Percentiles rank a stretch among this genome's conserved stretches.
These are phyloP conservation scores for Crematogaster levior DNA, from an alignment of 2,888 invertebrate species.

Conservation along the genomic window DNA sequence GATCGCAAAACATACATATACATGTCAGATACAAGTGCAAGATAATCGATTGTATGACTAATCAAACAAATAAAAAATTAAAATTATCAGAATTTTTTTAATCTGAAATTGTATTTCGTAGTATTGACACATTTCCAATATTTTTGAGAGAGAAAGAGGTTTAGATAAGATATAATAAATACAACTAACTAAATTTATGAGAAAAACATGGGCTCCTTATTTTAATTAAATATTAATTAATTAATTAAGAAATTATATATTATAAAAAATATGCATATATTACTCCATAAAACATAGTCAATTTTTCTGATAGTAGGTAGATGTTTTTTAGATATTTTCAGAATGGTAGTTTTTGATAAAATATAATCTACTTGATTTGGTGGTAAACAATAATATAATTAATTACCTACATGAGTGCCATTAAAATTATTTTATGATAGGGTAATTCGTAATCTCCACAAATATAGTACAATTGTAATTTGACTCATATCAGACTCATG, in stretches of 20 bases:
- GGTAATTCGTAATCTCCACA: neutral
- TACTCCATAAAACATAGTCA: neutral
- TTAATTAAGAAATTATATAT: neutral
- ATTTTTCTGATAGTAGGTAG: neutral
- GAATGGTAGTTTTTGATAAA: neutral
- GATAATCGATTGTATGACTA: neutral
- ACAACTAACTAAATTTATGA: neutral
- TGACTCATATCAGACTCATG: neutral
- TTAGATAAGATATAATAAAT: neutral
- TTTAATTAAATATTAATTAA: no score
- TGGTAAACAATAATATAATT: conserved; percentile 15
- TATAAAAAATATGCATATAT: neutral
- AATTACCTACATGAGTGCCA: neutral
- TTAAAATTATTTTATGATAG: conserved; percentile 7
- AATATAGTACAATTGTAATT: neutral
- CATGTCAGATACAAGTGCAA: neutral
- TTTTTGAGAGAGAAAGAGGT: neutral
- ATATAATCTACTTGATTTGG: neutral
- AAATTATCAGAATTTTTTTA: neutral
- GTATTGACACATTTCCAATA: neutral
- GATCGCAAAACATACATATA: neutral
- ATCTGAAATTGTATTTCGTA: neutral
- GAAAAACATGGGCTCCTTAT: neutral
- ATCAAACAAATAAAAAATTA: neutral
- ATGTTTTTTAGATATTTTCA: no score